These are phyloP conservation scores for Noctua janthina DNA, from an alignment of 2,888 invertebrate species.

Conservation along the genomic window DNA sequence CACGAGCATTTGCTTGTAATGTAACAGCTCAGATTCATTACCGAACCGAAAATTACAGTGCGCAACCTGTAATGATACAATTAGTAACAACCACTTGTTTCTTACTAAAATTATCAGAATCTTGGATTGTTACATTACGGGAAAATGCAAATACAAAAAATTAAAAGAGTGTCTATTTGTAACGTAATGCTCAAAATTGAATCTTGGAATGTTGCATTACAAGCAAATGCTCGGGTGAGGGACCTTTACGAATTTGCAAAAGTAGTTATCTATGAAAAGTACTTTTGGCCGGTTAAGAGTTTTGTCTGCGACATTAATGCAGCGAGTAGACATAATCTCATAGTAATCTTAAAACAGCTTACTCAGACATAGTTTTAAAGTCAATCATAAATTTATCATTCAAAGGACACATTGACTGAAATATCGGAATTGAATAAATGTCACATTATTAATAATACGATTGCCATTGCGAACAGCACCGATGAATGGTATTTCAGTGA, in stretches of 20 bases:
- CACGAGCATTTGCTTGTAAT: not conserved
- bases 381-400: not conserved
- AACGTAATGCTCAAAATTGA: not conserved
- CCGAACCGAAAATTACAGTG: not conserved
- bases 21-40: not conserved
- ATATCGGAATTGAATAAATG: not conserved
- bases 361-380: not conserved
- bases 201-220: not conserved
- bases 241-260: not conserved
- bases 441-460: too few species aligned
- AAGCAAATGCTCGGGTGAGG: not conserved
- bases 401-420: not conserved
- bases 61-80: not conserved
- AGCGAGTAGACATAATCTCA: not conserved
- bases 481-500: not conserved
- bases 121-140: not conserved
- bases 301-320: not conserved
- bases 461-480: not conserved
- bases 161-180: not conserved
- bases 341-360: not conserved
- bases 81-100: not conserved
- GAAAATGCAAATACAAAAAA: not conserved
- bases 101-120: too few species aligned
- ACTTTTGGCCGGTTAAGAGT: not conserved
- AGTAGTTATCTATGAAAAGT: not conserved